Evolutionary conservation across 2,113 vertebrate genomes (phyloP), one percentile per base, ranked within the genome.

Genomic region (Peromyscus polionotus): DNA sequence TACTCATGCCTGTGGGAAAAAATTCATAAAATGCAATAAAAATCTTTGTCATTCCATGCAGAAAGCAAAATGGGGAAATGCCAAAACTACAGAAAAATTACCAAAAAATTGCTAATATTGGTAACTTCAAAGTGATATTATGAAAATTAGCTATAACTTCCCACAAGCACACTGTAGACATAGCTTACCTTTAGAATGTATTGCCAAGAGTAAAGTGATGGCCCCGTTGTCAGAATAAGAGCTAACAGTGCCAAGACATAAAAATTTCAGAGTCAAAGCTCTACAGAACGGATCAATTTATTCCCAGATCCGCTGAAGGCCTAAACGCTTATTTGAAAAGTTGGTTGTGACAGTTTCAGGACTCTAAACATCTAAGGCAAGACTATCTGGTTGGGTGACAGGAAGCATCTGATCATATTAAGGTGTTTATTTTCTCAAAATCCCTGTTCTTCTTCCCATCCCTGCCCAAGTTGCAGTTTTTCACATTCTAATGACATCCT

Each of bases 401-500:
- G 51, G 42, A 63, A 70, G 13, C 22, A 85, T 90, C 88, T 88
- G 42, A 59, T 92, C 12, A 8, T 61, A 20, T 54, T 9, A 79
- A 79, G 76, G 5, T 65, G n/a, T 88, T 96, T 67, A 73, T 39
- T 79, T 91, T 95, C 68, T 91, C 84, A 85, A 33, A 94, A 57
- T 77, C 67, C 83, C 45, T 33, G 42, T 91, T 28, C 3, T 51
- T 54, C 26, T 93, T 31, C 24, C 51, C 51, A 36, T 48, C 22
- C 13, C 85, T 80, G 88, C 59, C 75, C 19, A 72, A 79, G 61
- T 45, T 90, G 39, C 65, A 88, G 36, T 42, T 0, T 76, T 92
- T 90, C 31, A 72, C 75, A 54, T 97, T 90, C 91, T 96, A 88
- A 84, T 80, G 79, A 93, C 79, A 73, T 14, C n/a, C 57, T 92